Evolutionary conservation across 2,113 vertebrate species (phyloP), one percentile per base, ranked within the genome.

Genomic region (Bufo bufo): DNA sequence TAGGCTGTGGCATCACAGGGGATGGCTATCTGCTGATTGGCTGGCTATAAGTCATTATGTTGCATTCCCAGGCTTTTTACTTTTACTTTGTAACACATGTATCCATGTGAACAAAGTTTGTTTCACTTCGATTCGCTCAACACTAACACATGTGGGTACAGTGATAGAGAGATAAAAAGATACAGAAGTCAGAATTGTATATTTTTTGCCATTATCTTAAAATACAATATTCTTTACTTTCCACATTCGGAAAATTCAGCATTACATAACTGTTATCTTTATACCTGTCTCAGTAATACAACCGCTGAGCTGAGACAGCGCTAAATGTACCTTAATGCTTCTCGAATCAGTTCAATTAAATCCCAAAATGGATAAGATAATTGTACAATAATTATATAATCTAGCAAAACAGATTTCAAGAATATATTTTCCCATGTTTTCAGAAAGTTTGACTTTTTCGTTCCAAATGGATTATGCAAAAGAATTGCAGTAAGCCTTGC

Each of bases 181-280:
- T 63, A 63, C 5, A 63, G 20, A 17, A 63, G 19, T 63, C 61
- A 63, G 61, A 63, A 19, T 20, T 59, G 58, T 4, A 11, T 3
- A 59, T 4, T 4, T 4, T 59, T 66, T 66, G 4, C 13, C 4
- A 14, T 4, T 12, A 61, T 4, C 13, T 61, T 61, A 12, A 61
- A 58, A 58, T 58, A 58, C 12, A 66, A n/a, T n/a, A 66, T 66
- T 74, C 72, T 47, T 49, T 16, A 50, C 20, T 50, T 49, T 77
- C 47, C 45, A 77, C 17, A n/a, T 77, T 77, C 7, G 11, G 13
- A 50, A 50, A 77, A 77, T 52, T 52, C 47, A 33, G 6, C 23
- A 47, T 84, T 50, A 84, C 50, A 66, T 84, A 84, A 84, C 45
- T 54, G 54, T 43, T 84, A 74, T 72, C 69, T 84, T 72, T 72